A percentile compares a stretch with the other conserved stretches of the same genome.
phyloP scores from a whole-genome alignment of 1,140 invertebrate species.

The Spodoptera litura region DNA sequence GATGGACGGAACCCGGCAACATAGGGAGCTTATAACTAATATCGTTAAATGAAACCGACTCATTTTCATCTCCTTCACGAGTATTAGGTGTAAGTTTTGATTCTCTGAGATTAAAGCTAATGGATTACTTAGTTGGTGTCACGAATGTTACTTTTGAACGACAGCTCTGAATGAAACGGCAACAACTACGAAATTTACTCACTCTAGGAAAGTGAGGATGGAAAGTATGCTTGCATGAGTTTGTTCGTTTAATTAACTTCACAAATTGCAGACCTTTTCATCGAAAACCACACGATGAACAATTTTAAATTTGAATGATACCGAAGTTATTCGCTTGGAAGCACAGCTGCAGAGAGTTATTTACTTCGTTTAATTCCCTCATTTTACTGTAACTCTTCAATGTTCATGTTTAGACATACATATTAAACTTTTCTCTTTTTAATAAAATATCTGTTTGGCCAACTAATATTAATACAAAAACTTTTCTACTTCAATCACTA shows the following conservation, averaged over 20 bases:
- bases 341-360: neutral
- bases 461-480: too few species aligned
- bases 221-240: constrained; percentile 31
- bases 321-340: neutral
- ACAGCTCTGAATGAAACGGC: neutral
- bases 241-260: constrained; percentile 33
- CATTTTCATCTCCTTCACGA: constrained; percentile 22
- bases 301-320: constrained; percentile 28
- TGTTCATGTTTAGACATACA: neutral
- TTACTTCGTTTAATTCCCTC: neutral
- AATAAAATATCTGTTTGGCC: too few species aligned
- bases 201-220: constrained; percentile 13
- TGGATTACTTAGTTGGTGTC: constrained; percentile 25
- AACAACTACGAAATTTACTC: constrained; percentile 8
- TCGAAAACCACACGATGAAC: constrained; percentile 20
- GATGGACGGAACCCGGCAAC: constrained; percentile 40
- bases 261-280: constrained; percentile 31
- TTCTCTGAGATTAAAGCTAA: constrained; percentile 31
- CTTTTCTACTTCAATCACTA: too few species aligned
- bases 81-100: constrained; percentile 24
- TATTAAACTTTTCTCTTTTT: too few species aligned
- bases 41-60: constrained; percentile 30
- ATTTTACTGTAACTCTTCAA: neutral
- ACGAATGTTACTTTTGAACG: neutral
- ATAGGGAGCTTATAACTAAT: constrained; percentile 40